Evolutionary conservation across 2,113 vertebrate genomes (phyloP).

Genomic region (Sinocyclocheilus rhinocerous): DNA sequence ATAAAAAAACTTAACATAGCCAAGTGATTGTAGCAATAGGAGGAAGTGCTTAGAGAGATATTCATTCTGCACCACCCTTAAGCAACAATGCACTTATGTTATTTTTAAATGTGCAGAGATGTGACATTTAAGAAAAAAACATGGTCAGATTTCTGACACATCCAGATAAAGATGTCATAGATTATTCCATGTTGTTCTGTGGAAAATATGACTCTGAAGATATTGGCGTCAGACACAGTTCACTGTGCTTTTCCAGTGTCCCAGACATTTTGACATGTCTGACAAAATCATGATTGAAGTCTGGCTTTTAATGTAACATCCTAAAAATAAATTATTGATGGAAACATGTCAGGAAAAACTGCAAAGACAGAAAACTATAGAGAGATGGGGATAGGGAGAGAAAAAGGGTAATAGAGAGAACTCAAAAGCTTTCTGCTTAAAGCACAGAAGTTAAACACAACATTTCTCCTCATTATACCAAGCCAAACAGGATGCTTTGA

Average conservation of each 20-base stretch:
- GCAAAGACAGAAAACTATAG: not conserved
- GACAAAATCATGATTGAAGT: not conserved
- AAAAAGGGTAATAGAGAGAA: not conserved
- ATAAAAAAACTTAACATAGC: not conserved
- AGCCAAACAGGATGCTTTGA: not conserved
- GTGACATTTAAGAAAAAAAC: not conserved
- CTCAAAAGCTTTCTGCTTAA: not conserved
- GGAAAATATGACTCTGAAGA: constrained; percentile 5
- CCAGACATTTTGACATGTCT: constrained; percentile 3
- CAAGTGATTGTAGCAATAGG: not conserved
- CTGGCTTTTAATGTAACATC: not conserved
- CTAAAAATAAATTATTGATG: constrained; percentile 6
- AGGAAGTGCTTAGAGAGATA: constrained; percentile 2
- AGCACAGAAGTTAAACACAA: not conserved
- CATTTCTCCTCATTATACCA: not conserved
- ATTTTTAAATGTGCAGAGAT: not conserved
- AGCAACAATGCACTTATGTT: not conserved
- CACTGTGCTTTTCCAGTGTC: not conserved
- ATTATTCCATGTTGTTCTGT: not conserved
- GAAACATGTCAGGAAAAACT: not conserved
- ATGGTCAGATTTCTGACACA: not conserved
- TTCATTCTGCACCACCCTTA: not conserved
- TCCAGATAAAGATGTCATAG: constrained; percentile 16
- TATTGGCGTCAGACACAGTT: not conserved
- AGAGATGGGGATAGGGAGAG: not conserved